A percentile compares a stretch with the other conserved stretches of the same genome.
Conservation (phyloP, 2,797 vertebrate species). For the Danionella dracula region DNA sequence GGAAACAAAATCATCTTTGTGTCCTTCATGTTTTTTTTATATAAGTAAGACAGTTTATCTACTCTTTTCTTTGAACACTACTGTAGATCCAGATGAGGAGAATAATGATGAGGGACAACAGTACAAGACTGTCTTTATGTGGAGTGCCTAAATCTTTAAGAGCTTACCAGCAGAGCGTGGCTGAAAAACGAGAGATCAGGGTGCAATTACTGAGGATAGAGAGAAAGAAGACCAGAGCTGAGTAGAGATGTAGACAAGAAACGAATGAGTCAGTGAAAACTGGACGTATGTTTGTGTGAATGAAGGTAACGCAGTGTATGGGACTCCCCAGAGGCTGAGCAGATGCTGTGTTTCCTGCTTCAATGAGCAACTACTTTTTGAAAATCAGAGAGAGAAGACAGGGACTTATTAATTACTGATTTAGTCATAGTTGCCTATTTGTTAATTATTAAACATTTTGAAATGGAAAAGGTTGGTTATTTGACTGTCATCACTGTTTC, state of each 20-base stretch:
- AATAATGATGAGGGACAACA: slow-evolving; percentile 20
- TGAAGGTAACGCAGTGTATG: slow-evolving; percentile 49
- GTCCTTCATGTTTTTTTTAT: too few relatives aligned
- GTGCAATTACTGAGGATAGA: slow-evolving; percentile 42
- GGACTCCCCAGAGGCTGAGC: slow-evolving; percentile 57
- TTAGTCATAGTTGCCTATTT: too few relatives aligned
- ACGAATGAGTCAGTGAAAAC: slow-evolving; percentile 23
- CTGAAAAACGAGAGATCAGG: slow-evolving; percentile 31
- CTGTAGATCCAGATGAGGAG: neutral
- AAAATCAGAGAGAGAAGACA: neutral
- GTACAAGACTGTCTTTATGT: slow-evolving; percentile 5
- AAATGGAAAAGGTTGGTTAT: too few relatives aligned
- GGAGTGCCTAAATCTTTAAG: slow-evolving; percentile 17
- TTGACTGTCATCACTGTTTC: too few relatives aligned
- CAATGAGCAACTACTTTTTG: slow-evolving; percentile 38
- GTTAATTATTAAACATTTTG: too few relatives aligned
- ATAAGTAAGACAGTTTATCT: too few relatives aligned
- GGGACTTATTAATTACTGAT: too few relatives aligned
- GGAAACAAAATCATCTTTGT: too few relatives aligned
- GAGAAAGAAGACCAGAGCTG: slow-evolving; percentile 5
- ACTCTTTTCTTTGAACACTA: slow-evolving; percentile 15
- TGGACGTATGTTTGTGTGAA: neutral
- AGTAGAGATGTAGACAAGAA: slow-evolving; percentile 17
- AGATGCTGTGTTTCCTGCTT: slow-evolving; percentile 56
- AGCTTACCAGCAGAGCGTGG: slow-evolving; percentile 8